A percentile compares a stretch with the other conserved stretches of the same genome.
These are phyloP conservation scores for Pangasius krempfi DNA, from an alignment of 2,797 vertebrate species.

Conservation along the genomic window DNA sequence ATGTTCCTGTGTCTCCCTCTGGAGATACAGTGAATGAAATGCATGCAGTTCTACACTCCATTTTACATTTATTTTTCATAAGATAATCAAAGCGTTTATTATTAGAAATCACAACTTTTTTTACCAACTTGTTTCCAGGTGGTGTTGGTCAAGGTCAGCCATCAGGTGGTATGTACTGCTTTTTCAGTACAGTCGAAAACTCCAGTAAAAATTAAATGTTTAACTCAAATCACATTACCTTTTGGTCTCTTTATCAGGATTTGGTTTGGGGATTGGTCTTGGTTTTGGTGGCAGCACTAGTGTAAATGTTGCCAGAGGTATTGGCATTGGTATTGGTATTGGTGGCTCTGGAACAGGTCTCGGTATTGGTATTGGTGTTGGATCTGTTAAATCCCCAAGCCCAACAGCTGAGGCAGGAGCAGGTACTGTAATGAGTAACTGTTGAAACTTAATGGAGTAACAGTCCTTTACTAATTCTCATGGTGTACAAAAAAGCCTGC, in stretches of 20 bases:
- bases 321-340: conserved; percentile 33
- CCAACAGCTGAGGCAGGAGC: neutral
- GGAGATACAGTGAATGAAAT: conserved; percentile 50
- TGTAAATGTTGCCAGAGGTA: conserved; percentile 25
- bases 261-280: conserved; percentile 42
- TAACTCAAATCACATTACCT: neutral
- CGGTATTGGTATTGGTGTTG: neutral
- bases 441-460: neutral
- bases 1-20: conserved; percentile 48
- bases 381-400: neutral
- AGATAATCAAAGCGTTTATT: neutral
- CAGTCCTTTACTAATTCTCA: neutral
- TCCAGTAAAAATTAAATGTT: neutral
- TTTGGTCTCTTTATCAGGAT: conserved; percentile 43
- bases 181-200: neutral
- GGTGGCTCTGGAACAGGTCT: conserved; percentile 16
- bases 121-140: neutral
- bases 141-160: neutral
- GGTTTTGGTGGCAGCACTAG: conserved; percentile 35
- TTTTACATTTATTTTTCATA: neutral
- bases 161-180: conserved; percentile 1
- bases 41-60: neutral
- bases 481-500: neutral
- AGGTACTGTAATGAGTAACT: neutral
- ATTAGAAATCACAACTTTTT: neutral